Percentiles rank a stretch among this genome's conserved stretches.
phyloP scores from a whole-genome alignment of 2,888 invertebrate genomes.

The Melinaea marsaeus region DNA sequence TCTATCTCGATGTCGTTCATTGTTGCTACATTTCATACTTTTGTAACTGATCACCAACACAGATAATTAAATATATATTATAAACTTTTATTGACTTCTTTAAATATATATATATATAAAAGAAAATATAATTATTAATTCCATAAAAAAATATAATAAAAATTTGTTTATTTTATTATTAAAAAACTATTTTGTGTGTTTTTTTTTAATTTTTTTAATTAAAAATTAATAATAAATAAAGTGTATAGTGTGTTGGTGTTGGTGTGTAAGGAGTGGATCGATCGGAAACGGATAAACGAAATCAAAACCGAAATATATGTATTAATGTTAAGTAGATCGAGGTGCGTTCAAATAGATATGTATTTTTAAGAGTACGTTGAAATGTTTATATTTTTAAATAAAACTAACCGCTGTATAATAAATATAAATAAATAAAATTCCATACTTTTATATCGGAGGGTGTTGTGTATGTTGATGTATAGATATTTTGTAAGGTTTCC shows the following conservation, averaged over 20 bases:
- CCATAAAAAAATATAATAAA: too few relatives aligned
- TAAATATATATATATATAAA: too few relatives aligned
- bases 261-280: too few relatives aligned
- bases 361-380: conserved; percentile 49
- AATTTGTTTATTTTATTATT: too few relatives aligned
- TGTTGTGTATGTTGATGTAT: too few relatives aligned
- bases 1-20: conserved; percentile 45
- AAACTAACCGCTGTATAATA: conserved; percentile 27
- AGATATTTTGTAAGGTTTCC: too few relatives aligned
- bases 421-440: conserved; percentile 50
- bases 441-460: too few relatives aligned
- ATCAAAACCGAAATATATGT: conserved; percentile 31
- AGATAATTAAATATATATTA: not conserved
- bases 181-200: too few relatives aligned
- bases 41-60: conserved; percentile 11
- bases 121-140: too few relatives aligned
- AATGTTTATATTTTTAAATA: conserved; percentile 17
- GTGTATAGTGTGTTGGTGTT: too few relatives aligned
- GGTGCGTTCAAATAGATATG: conserved; percentile 47
- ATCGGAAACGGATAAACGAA: too few relatives aligned
- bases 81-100: not conserved
- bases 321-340: conserved; percentile 39
- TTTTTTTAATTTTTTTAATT: not conserved
- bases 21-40: conserved; percentile 29
- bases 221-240: too few relatives aligned